A percentile compares a stretch with the other conserved stretches of the same genome.
phyloP scores from a whole-genome alignment of 2,888 invertebrate species.

The Pelosia muscerda region DNA sequence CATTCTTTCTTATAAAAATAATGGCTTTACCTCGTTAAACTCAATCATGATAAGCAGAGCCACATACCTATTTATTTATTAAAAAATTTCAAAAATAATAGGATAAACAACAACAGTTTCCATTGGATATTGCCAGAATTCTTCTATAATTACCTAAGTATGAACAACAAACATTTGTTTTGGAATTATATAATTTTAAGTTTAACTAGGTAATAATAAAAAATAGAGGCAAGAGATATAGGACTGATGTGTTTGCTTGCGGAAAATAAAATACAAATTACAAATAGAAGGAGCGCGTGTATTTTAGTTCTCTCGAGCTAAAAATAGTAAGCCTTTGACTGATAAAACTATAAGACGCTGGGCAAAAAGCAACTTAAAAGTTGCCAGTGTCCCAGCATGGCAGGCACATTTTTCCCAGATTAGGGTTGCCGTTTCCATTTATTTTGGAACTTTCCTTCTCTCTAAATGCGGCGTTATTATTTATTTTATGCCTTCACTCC shows the following conservation, averaged over 20 bases:
- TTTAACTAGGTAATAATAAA: background rate
- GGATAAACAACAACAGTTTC: background rate
- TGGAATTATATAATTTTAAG: background rate
- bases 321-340: slow-evolving; percentile 59
- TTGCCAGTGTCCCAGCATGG: slow-evolving; percentile 21
- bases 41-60: background rate
- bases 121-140: background rate
- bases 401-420: slow-evolving; percentile 16
- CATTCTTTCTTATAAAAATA: background rate
- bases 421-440: slow-evolving; percentile 23
- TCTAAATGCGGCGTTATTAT: background rate
- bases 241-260: slow-evolving; percentile 17
- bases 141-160: background rate
- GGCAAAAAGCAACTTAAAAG: slow-evolving; percentile 37
- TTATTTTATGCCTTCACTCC: background rate
- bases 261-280: slow-evolving; percentile 27
- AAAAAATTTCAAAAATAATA: background rate
- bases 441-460: background rate
- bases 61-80: no score
- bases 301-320: slow-evolving; percentile 47
- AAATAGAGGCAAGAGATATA: background rate
- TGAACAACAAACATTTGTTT: no score
- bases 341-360: slow-evolving; percentile 42
- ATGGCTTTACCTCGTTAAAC: background rate
- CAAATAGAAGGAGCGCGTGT: slow-evolving; percentile 25